Evolutionary conservation across 2,113 vertebrate genomes (phyloP).

Genomic region (Tetrax tetrax): DNA sequence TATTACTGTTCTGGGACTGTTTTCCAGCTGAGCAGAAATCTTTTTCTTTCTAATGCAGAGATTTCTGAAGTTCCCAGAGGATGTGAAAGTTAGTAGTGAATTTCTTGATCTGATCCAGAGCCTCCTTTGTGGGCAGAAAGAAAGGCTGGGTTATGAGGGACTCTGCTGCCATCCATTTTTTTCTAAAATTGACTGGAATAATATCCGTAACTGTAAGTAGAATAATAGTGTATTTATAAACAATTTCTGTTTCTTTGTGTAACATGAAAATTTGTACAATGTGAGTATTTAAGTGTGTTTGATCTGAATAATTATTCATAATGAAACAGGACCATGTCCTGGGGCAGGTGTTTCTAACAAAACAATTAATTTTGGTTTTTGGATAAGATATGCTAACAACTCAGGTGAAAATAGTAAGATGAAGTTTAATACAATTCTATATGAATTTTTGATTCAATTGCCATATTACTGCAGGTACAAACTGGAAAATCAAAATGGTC

Average conservation of each 20-base stretch:
- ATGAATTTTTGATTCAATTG: background rate
- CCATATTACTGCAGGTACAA: background rate
- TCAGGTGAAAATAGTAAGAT: background rate
- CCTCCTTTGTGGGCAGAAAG: slow-evolving; percentile 86
- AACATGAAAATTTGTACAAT: background rate
- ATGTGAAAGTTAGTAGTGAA: slow-evolving; percentile 83
- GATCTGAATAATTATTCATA: background rate
- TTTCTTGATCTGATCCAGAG: slow-evolving; percentile 91
- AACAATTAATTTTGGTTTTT: background rate
- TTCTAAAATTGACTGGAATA: slow-evolving; percentile 86
- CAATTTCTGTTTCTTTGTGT: background rate
- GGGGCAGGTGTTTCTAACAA: background rate
- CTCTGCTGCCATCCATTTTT: slow-evolving; percentile 95
- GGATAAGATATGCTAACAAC: background rate
- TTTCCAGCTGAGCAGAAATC: background rate
- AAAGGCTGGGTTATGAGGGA: slow-evolving; percentile 87
- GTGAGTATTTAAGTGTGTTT: background rate
- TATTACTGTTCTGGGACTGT: background rate
- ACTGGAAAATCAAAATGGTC: background rate
- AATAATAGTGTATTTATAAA: background rate
- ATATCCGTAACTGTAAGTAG: slow-evolving; percentile 87
- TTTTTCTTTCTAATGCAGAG: slow-evolving; percentile 74
- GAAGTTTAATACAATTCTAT: background rate
- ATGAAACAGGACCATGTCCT: background rate
- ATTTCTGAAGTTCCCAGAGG: slow-evolving; percentile 90